Percentiles rank a stretch among this genome's conserved stretches.
Evolutionary conservation across 1,140 invertebrate species (phyloP).

Genomic region (Stegodyphus mimosarum): DNA sequence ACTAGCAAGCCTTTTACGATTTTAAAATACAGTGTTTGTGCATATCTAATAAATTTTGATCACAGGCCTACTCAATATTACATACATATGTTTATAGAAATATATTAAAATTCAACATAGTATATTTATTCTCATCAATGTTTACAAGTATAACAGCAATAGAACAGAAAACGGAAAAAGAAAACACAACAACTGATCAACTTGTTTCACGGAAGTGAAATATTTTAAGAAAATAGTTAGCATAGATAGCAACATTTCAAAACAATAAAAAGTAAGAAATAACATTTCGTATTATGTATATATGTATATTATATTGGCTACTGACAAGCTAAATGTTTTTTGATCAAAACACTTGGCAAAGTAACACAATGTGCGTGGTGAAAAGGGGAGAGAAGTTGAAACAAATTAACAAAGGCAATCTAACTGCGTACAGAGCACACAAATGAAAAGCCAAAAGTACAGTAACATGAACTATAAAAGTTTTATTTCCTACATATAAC

Average conservation of each 20-base stretch:
- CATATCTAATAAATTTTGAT: conserved; percentile 56
- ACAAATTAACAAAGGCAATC: conserved; percentile 35
- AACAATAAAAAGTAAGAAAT: conserved; percentile 22
- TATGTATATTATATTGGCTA: conserved; percentile 41
- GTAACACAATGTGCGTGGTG: conserved; percentile 56
- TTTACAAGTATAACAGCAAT: conserved; percentile 52
- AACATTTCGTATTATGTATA: conserved; percentile 31
- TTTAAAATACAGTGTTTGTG: conserved; percentile 50
- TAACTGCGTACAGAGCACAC: conserved; percentile 42
- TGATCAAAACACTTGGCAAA: conserved; percentile 32
- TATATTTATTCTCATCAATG: conserved; percentile 50
- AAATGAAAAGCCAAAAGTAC: conserved; percentile 49
- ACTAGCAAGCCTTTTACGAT: conserved; percentile 21
- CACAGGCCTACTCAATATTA: conserved; percentile 54
- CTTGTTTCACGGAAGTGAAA: conserved; percentile 25
- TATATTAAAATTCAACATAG: conserved; percentile 59
- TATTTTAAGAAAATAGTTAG: conserved; percentile 51
- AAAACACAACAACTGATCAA: conserved; percentile 20
- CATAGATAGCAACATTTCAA: conserved; percentile 24
- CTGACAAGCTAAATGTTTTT: conserved; percentile 39
- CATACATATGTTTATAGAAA: conserved; percentile 58
- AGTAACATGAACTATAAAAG: conserved; percentile 60
- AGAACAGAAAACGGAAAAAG: conserved; percentile 11
- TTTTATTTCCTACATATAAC: conserved; percentile 57
- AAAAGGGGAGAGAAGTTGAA: conserved; percentile 24